These are phyloP conservation scores for Coenonympha arcania DNA, from an alignment of 2,888 invertebrate genomes.

Conservation along the genomic window DNA sequence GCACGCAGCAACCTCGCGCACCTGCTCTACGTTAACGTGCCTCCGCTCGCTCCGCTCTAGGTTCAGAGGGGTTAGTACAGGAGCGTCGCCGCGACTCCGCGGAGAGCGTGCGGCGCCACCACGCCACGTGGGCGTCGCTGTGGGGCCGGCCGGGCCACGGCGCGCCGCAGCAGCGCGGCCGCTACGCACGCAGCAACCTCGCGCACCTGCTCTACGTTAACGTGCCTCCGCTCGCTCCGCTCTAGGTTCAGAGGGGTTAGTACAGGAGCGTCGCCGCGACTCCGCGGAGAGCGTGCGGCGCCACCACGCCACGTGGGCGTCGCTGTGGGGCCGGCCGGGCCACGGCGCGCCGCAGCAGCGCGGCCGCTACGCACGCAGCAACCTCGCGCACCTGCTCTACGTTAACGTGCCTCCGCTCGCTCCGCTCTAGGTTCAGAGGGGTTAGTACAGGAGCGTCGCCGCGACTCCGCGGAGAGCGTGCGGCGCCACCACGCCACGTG, in stretches of 20 bases:
- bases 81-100: conserved; percentile 76
- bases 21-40: conserved; percentile 53
- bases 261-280: conserved; percentile 74
- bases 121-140: conserved; percentile 82
- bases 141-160: conserved; percentile 87
- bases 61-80: no score
- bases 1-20: conserved; percentile 60
- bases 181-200: conserved; percentile 60
- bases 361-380: conserved; percentile 64
- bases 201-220: conserved; percentile 58
- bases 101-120: conserved; percentile 79
- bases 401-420: conserved; percentile 48
- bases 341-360: conserved; percentile 72
- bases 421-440: conserved; percentile 3
- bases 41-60: conserved; percentile 34
- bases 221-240: conserved; percentile 38
- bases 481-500: conserved; percentile 83
- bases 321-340: conserved; percentile 87
- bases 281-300: conserved; percentile 78
- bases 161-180: conserved; percentile 66
- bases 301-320: conserved; percentile 84
- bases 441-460: conserved; percentile 76
- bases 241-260: no score
- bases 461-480: conserved; percentile 77
- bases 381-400: conserved; percentile 57